Conservation (phyloP, 2,888 invertebrate species). For the Noctua janthina region DNA sequence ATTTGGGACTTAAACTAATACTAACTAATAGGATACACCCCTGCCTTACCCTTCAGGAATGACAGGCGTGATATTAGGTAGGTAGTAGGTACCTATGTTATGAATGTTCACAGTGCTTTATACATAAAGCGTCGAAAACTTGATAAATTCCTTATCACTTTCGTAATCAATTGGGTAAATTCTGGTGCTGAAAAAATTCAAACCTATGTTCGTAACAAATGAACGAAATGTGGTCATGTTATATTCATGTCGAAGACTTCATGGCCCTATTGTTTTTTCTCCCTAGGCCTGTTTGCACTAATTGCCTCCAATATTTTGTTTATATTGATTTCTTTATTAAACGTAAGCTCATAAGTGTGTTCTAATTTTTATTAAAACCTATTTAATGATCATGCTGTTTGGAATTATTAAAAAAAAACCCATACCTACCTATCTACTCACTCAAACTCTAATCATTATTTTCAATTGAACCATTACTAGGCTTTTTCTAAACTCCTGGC, state of each 20-base stretch:
- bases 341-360: slow-evolving; percentile 11
- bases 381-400: neutral
- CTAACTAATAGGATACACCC: neutral
- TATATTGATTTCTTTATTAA: slow-evolving; percentile 41
- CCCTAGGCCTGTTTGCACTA: slow-evolving; percentile 70
- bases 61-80: neutral
- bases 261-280: slow-evolving; percentile 56
- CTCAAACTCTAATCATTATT: neutral
- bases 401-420: neutral
- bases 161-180: neutral
- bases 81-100: neutral
- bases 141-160: neutral
- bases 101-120: too few species aligned
- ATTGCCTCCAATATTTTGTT: slow-evolving; percentile 71
- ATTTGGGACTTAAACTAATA: neutral
- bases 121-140: neutral
- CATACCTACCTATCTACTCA: neutral
- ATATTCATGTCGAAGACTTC: neutral
- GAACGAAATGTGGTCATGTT: neutral
- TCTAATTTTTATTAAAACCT: slow-evolving; percentile 16
- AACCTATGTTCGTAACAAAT: neutral
- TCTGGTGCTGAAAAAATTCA: neutral
- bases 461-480: neutral
- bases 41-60: neutral
- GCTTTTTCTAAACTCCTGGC: neutral